Evolutionary conservation across 2,888 invertebrate species (phyloP), one percentile per base, ranked within the genome.

Genomic region (Pyralis farinalis): DNA sequence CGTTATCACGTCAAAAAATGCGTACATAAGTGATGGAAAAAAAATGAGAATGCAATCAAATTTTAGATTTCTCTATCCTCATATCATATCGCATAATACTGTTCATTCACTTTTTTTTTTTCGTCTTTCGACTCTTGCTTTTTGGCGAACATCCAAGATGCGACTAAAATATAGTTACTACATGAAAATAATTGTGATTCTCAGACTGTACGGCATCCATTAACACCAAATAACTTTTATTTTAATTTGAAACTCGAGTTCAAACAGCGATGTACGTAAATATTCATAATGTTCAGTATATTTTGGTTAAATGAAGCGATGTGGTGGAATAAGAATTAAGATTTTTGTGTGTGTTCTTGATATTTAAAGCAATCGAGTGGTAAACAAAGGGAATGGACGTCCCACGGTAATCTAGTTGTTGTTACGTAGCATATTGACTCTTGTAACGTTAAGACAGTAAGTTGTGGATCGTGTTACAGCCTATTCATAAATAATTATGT

Each of bases 141-240:
- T 46, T 46, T 53, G 53, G 53, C 51, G 34, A 9, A 7, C 20
- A 41, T 49, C 53, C 53, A 53, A 53, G 6, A 47, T 47, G 47
- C 39, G 8, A 35, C 29, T 16, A 4, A 16, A 9, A 10, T 6
- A 34, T 8, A n/a, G 7, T 40, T 27, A 28, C 39, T 32, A 33
- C 34, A 37, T 31, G 12, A 36, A 36, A 28, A 11, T 22, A 9
- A 40, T 16, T 27, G 32, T 12, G 36, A 34, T 37, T 42, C 38
- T 28, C 35, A 28, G 28, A 11, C 11, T 38, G 39, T 28, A 37
- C 37, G 27, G 28, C 21, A 42, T 45, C 47, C 47, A 49, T 49
- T 47, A 43, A 22, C 45, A 43, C 29, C 35, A 32, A 38, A 38
- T 40, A 36, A 37, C 27, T 33, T 30, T 37, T 22, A 11, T 30